These are phyloP conservation scores for Tetraneura akinire DNA, from an alignment of 1,140 invertebrate genomes.

Conservation along the genomic window DNA sequence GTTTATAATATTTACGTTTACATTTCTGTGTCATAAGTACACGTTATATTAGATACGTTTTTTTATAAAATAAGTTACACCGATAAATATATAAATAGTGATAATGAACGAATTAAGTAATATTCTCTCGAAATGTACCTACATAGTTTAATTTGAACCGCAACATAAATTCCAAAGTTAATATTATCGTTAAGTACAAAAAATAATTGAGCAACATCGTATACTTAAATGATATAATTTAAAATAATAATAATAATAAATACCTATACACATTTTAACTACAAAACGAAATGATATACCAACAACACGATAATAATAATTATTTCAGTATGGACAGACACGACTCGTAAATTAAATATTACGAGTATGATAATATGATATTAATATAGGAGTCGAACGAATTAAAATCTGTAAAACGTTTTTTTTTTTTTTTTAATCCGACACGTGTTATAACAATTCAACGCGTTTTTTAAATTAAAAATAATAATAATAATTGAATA, in stretches of 20 bases:
- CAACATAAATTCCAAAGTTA: neutral
- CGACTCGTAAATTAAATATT: neutral
- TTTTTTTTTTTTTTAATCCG: neutral
- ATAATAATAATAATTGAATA: conserved; percentile 6
- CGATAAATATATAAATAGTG: neutral
- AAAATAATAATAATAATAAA: conserved; percentile 8
- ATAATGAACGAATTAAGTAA: conserved; percentile 28
- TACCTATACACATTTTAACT: neutral
- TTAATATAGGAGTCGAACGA: neutral
- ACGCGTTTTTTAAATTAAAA: neutral
- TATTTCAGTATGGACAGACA: neutral
- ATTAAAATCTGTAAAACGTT: neutral
- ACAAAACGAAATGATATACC: conserved; percentile 3
- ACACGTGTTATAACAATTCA: neutral
- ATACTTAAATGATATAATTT: conserved; percentile 33
- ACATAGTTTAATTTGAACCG: neutral
- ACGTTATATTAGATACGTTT: neutral
- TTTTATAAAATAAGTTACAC: neutral
- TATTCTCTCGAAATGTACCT: neutral
- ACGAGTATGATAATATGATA: too few relatives aligned
- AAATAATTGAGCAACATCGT: conserved; percentile 44
- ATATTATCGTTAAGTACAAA: conserved; percentile 1
- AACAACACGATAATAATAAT: neutral
- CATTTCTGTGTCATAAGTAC: neutral
- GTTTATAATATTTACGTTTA: too few relatives aligned